Base-by-base conservation (phyloP, 2,113 vertebrate genomes). In the Donacobius atricapilla region DNA sequence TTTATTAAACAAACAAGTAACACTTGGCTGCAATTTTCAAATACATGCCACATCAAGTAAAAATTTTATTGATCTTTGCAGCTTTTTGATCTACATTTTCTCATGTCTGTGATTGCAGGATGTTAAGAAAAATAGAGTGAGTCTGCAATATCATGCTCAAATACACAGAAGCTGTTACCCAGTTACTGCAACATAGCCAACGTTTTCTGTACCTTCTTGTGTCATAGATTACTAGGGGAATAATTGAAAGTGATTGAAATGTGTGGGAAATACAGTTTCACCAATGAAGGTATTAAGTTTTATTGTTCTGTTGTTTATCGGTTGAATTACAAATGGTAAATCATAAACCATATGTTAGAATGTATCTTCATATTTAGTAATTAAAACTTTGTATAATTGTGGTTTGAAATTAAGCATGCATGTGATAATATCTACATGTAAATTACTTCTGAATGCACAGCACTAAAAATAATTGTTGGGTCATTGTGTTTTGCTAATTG, bases 401-500 rank as follows among this genome's bases (percentile, higher is more conserved):
- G 45, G 15, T 39, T 94, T 92, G 70, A 97, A 96, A 96, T 96
- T 83, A 96, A 96, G 85, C 19, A 4, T 66, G 39, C 30, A 28
- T 58, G 45, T 94, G 89, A 66, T 81, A 87, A 89, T 91, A 76
- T 35, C 60, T 72, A 66, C 77, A 72, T 0, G 4, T 94, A 95
- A 96, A 91, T 96, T 96, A 68, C 53, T 87, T 66, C 66, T 77
- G 84, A 88, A 87, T 69, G 79, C 44, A 40, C 11, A 35, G 8
- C 48, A 45, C 73, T 95, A 91, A 95, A 94, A 89, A 73, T 94
- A 96, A 56, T 92, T 93, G 37, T 82, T 65, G 83, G 61, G 81
- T 72, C 75, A 94, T 87, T 83, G 47, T 61, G 78, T 92, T 96
- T 95, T 95, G 19, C 48, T 96, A 93, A 92, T 95, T 95, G 17